These are phyloP conservation scores for Cassiopea xamachana DNA, from an alignment of 30 jellyfish, hydroid and myxozoan species.

Conservation along the genomic window DNA sequence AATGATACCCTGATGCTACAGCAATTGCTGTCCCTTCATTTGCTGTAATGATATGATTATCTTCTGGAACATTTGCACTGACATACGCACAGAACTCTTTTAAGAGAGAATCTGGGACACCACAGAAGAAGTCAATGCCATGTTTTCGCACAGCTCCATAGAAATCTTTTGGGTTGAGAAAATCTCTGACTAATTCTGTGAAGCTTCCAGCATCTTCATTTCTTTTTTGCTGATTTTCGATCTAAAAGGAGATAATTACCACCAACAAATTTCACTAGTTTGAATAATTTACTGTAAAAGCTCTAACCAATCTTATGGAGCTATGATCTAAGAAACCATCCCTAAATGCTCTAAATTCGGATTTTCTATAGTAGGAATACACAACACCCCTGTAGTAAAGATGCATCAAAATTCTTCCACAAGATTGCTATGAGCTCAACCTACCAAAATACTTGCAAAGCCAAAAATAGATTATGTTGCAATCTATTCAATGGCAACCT, in stretches of 20 bases:
- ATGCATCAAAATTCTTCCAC: too few relatives aligned
- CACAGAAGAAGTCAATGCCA: conserved; percentile 96
- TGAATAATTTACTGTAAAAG: not conserved
- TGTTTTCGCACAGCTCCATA: conserved; percentile 93
- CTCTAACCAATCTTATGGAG: too few relatives aligned
- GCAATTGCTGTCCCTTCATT: conserved; percentile 99
- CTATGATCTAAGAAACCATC: too few relatives aligned
- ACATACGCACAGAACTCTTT: conserved; percentile 99
- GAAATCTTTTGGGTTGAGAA: conserved; percentile 91
- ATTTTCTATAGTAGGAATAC: too few relatives aligned
- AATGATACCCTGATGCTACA: conserved; percentile 97
- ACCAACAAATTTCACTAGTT: not conserved
- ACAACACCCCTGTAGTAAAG: too few relatives aligned
- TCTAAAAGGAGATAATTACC: conserved; percentile 37
- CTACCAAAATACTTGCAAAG: too few relatives aligned
- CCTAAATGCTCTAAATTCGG: too few relatives aligned
- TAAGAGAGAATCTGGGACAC: conserved; percentile 96
- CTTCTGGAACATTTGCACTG: conserved; percentile 83
- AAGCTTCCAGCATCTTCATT: conserved; percentile 97
- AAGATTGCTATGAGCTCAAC: too few relatives aligned
- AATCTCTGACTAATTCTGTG: conserved; percentile 95
- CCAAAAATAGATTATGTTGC: too few relatives aligned
- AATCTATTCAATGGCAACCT: too few relatives aligned
- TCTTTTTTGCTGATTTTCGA: conserved; percentile 78
- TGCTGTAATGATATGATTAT: conserved; percentile 87